These are phyloP conservation scores for Heteractis magnifica DNA, from an alignment of 92 coral and sea anemone species.

Conservation along the genomic window DNA sequence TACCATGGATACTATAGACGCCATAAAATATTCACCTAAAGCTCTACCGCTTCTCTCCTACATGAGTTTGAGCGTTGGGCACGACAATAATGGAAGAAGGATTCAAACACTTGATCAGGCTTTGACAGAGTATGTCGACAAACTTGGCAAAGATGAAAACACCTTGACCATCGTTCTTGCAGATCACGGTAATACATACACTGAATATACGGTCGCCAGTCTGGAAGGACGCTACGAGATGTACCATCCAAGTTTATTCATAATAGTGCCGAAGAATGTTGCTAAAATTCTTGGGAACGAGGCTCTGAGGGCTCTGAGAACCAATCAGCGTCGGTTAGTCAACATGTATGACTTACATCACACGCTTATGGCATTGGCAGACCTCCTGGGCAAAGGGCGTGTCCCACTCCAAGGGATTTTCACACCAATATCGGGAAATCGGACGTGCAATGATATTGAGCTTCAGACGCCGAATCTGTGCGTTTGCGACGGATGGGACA, in stretches of 20 bases:
- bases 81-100: constrained; percentile 64
- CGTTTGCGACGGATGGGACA: constrained; percentile 67
- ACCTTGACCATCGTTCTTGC: constrained; percentile 75
- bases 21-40: constrained; percentile 37
- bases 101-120: constrained; percentile 65
- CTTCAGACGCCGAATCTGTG: constrained; percentile 55
- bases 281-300: constrained; percentile 52
- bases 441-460: constrained; percentile 58
- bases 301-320: constrained; percentile 57
- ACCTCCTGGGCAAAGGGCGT: constrained; percentile 17
- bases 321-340: constrained; percentile 74
- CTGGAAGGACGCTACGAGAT: constrained; percentile 86
- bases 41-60: constrained; percentile 65
- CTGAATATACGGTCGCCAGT: constrained; percentile 40
- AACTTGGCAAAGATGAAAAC: constrained; percentile 50
- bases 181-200: constrained; percentile 85
- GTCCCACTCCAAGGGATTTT: constrained; percentile 48
- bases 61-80: constrained; percentile 69
- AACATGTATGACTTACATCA: constrained; percentile 72
- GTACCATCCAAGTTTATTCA: constrained; percentile 80
- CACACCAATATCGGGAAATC: constrained; percentile 27
- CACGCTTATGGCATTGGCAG: constrained; percentile 63
- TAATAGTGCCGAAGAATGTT: constrained; percentile 64
- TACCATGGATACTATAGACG: constrained; percentile 47
- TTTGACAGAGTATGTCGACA: constrained; percentile 44